Evolutionary conservation across 2,797 vertebrate species (phyloP).

Genomic region (Leucoraja ocellata): DNA sequence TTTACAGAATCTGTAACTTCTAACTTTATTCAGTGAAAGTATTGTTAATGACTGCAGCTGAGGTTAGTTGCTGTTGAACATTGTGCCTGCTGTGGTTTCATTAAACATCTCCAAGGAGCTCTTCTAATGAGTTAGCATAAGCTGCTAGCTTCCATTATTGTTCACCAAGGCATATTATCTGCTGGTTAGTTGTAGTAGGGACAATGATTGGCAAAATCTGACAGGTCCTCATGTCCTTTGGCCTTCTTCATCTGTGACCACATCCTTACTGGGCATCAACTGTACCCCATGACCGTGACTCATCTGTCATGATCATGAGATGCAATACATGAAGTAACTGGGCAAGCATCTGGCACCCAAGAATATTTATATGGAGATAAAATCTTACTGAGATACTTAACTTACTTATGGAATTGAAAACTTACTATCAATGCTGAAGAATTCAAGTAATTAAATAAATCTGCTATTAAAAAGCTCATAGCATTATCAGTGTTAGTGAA

Average conservation of each 20-base stretch:
- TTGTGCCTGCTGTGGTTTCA: too few relatives aligned
- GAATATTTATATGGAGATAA: too few relatives aligned
- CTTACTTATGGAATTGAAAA: too few relatives aligned
- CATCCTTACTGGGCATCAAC: neutral
- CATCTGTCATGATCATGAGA: neutral
- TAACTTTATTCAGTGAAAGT: neutral
- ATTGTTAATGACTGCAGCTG: neutral
- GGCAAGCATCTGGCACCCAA: too few relatives aligned
- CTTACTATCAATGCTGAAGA: too few relatives aligned
- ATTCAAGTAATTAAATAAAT: too few relatives aligned
- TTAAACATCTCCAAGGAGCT: too few relatives aligned
- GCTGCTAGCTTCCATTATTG: neutral
- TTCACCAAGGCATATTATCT: neutral
- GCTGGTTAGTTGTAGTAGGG: neutral
- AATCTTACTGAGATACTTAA: too few relatives aligned
- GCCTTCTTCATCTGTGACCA: neutral
- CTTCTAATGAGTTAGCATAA: too few relatives aligned
- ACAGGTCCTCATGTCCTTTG: neutral
- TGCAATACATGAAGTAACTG: too few relatives aligned
- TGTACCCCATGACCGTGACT: neutral
- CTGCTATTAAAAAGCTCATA: too few relatives aligned
- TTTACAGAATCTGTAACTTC: neutral
- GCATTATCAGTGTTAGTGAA: too few relatives aligned
- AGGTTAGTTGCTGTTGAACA: neutral
- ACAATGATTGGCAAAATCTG: neutral